These are phyloP conservation scores for Protonibea diacanthus DNA, from an alignment of 2,797 vertebrate genomes.

Conservation along the genomic window DNA sequence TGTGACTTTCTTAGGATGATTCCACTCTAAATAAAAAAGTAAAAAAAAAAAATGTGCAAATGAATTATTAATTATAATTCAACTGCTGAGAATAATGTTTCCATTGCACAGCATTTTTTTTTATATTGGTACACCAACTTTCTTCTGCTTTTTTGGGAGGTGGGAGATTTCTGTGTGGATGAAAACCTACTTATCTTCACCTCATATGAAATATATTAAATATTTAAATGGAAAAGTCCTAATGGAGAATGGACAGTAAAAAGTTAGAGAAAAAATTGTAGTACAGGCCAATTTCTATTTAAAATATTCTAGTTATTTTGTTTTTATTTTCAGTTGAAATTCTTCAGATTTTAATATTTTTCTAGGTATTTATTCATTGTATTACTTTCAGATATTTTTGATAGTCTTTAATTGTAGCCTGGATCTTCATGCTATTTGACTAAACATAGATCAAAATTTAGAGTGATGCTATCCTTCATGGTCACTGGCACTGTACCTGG, in stretches of 20 bases:
- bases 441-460: constrained; percentile 10
- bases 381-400: neutral
- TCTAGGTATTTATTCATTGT: neutral
- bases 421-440: neutral
- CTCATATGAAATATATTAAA: neutral
- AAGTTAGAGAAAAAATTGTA: neutral
- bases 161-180: neutral
- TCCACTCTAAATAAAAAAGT: constrained; percentile 41
- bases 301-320: neutral
- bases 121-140: neutral
- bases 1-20: constrained; percentile 49
- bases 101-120: neutral
- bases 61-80: neutral
- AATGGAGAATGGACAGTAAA: neutral
- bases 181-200: neutral
- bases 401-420: neutral
- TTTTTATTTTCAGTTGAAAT: neutral
- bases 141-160: neutral
- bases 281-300: neutral
- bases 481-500: constrained; percentile 32
- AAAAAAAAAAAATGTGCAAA: neutral
- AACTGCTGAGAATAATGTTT: neutral
- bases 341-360: neutral
- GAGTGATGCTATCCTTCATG: constrained; percentile 38
- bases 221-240: neutral